Evolutionary conservation across 2,888 invertebrate genomes (phyloP).

Genomic region (Heteromyza rotundicornis): DNA sequence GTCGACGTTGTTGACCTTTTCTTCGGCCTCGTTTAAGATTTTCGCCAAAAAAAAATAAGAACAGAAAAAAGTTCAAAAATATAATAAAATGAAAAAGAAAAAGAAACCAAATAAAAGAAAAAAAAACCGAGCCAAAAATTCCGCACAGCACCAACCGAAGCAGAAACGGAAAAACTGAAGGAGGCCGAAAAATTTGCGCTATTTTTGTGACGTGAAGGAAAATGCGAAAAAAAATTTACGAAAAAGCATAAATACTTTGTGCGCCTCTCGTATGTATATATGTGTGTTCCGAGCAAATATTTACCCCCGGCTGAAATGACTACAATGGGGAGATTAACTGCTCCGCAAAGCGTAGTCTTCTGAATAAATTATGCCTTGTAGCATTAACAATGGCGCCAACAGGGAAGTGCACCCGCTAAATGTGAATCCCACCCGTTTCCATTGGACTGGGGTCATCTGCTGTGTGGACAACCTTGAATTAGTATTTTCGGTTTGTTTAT

Average conservation of each 20-base stretch:
- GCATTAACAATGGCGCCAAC: neutral
- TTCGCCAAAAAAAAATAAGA: neutral
- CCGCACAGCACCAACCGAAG: too few species aligned
- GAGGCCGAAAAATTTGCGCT: too few species aligned
- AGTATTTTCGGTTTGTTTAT: neutral
- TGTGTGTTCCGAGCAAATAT: constrained; percentile 1
- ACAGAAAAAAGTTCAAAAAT: too few species aligned
- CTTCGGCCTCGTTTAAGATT: neutral
- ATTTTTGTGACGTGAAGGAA: neutral
- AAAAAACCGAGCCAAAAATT: too few species aligned
- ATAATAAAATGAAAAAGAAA: too few species aligned
- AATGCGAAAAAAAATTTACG: neutral
- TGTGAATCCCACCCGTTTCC: neutral
- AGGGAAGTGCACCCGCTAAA: neutral
- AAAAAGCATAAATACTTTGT: neutral
- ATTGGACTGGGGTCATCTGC: neutral
- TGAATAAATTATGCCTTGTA: constrained; percentile 1
- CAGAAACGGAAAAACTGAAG: too few species aligned
- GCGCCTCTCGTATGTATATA: neutral
- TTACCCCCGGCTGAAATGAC: neutral
- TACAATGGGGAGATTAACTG: neutral
- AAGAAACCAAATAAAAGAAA: too few species aligned
- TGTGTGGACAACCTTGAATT: neutral
- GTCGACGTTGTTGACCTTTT: neutral
- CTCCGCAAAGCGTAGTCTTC: neutral